phyloP scores from a whole-genome alignment of 2,888 invertebrate genomes.

The Cheilosia vulpina region DNA sequence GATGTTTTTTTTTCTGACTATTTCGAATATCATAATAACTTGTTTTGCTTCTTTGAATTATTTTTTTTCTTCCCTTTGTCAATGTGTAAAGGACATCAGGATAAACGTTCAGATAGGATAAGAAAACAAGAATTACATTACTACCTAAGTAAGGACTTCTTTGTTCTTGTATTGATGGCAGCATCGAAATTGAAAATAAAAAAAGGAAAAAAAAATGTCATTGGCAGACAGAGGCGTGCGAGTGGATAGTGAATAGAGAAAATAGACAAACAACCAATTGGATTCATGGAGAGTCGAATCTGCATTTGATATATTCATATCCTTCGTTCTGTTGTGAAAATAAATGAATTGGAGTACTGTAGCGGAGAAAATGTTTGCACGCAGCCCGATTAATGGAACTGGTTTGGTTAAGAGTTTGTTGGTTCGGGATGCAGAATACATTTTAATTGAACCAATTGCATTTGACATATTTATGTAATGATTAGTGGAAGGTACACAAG shows the following conservation, averaged over 20 bases:
- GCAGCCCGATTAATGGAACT: neutral
- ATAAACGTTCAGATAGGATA: constrained; percentile 38
- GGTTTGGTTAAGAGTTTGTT: neutral
- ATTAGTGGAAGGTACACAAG: too few species aligned
- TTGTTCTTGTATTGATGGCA: constrained; percentile 51
- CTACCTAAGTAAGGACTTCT: constrained; percentile 28
- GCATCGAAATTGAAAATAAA: constrained; percentile 28
- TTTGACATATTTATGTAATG: too few species aligned
- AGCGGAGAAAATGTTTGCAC: constrained; percentile 4
- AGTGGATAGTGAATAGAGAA: constrained; percentile 32
- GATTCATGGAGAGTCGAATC: constrained; percentile 53
- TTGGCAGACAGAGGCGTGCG: constrained; percentile 35
- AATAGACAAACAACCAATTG: constrained; percentile 60
- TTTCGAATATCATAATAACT: constrained; percentile 31
- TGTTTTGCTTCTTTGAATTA: constrained; percentile 46
- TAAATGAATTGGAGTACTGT: constrained; percentile 7
- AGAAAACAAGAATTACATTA: constrained; percentile 39
- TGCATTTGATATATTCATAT: constrained; percentile 64
- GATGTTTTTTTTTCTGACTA: constrained; percentile 10
- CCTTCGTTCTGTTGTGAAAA: constrained; percentile 24
- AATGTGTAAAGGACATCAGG: constrained; percentile 27
- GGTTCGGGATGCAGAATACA: neutral
- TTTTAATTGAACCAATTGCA: too few species aligned
- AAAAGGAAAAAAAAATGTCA: constrained; percentile 44
- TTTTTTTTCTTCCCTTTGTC: constrained; percentile 34